Evolutionary conservation across 2,113 vertebrate genomes (phyloP).

Genomic region (Spea bombifrons): DNA sequence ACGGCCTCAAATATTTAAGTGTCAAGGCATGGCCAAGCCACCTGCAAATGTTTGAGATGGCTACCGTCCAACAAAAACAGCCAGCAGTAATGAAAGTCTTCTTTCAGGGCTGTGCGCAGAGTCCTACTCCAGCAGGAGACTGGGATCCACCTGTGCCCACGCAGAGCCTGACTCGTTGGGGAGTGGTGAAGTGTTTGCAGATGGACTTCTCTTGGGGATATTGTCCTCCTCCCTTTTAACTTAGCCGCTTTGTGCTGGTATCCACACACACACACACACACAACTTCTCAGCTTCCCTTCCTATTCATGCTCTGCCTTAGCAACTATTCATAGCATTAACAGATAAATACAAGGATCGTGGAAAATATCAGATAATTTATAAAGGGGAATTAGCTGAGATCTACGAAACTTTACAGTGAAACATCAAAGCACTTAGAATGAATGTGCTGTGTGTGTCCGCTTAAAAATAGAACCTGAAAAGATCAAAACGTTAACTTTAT

Average conservation of each 20-base stretch:
- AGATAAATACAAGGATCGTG: slow-evolving; percentile 22
- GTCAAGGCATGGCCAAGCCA: slow-evolving; percentile 80
- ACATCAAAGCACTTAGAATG: slow-evolving; percentile 24
- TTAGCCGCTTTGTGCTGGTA: neutral
- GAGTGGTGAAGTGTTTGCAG: slow-evolving; percentile 52
- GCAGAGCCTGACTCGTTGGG: slow-evolving; percentile 52
- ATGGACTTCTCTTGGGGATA: slow-evolving; percentile 51
- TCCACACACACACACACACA: slow-evolving; percentile 17
- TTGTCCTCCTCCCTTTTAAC: slow-evolving; percentile 25
- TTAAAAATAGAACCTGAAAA: slow-evolving; percentile 25
- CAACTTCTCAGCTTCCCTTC: neutral
- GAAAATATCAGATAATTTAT: slow-evolving; percentile 42
- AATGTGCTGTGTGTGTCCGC: neutral
- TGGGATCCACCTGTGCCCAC: slow-evolving; percentile 70
- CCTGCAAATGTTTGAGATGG: slow-evolving; percentile 82
- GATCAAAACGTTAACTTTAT: slow-evolving; percentile 2
- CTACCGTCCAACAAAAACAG: slow-evolving; percentile 73
- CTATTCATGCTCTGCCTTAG: slow-evolving; percentile 13
- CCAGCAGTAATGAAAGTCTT: slow-evolving; percentile 77
- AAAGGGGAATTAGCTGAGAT: slow-evolving; percentile 24
- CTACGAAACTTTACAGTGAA: slow-evolving; percentile 32
- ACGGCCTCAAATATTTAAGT: slow-evolving; percentile 80
- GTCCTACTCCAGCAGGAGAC: slow-evolving; percentile 60
- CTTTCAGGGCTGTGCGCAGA: slow-evolving; percentile 63
- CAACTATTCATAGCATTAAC: slow-evolving; percentile 15